Conservation (phyloP, 2,797 vertebrate species). For the Premnoplex brunnescens region DNA sequence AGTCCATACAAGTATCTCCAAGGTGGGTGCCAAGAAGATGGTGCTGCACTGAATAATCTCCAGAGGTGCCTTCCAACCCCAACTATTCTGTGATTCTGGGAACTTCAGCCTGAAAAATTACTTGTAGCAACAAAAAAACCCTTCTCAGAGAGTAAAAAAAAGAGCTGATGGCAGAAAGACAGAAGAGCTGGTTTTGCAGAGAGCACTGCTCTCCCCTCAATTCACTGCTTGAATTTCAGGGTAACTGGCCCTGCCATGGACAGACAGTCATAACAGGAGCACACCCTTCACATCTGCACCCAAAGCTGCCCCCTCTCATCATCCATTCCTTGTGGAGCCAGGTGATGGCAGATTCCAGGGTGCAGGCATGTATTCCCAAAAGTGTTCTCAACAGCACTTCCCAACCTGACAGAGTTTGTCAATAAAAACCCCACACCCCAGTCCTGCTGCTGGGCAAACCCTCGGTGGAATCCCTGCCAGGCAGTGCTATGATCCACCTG, state of each 20-base stretch:
- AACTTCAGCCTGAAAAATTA: background rate
- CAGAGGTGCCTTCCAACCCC: background rate
- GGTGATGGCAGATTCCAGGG: fast-evolving
- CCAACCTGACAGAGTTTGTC: background rate
- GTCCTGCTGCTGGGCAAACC: background rate
- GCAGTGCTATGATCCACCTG: background rate
- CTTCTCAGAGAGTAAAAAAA: background rate
- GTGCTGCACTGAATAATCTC: background rate
- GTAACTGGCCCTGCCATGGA: background rate
- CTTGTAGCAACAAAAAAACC: background rate
- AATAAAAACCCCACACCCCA: background rate
- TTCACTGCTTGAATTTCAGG: fast-evolving
- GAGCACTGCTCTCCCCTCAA: background rate
- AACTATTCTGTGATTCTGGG: background rate
- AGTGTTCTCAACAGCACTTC: background rate
- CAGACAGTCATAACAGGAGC: fast-evolving
- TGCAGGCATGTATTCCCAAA: background rate
- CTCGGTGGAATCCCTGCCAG: background rate
- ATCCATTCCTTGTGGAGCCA: background rate
- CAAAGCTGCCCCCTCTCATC: background rate
- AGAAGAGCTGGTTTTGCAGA: background rate
- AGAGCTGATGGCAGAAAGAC: background rate
- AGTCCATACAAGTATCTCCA: background rate
- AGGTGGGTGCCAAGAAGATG: background rate
- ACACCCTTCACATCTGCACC: background rate